Conservation (phyloP, 2,888 invertebrate species). For the Bellardia pandia region DNA sequence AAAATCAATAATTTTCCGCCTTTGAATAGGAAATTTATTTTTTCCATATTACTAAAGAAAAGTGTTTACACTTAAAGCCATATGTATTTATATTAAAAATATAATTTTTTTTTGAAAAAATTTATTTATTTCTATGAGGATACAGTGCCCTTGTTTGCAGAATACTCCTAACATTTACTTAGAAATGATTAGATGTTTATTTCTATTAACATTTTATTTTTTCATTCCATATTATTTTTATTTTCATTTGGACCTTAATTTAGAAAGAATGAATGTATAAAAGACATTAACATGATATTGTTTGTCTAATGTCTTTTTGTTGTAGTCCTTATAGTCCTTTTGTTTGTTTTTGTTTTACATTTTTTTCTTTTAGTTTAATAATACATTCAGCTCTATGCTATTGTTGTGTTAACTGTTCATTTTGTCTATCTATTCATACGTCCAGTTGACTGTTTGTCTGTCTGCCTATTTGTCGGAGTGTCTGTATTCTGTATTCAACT, state of each 20-base stretch:
- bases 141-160: background rate
- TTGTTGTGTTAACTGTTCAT: slow-evolving; percentile 28
- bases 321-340: slow-evolving; percentile 18
- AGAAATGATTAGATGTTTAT: slow-evolving; percentile 25
- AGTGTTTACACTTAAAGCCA: too few relatives aligned
- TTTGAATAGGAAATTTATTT: too few relatives aligned
- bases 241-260: slow-evolving; percentile 1
- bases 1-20: too few relatives aligned
- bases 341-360: slow-evolving; percentile 27
- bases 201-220: slow-evolving; percentile 31
- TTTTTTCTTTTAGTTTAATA: slow-evolving; percentile 19
- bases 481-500: background rate
- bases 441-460: background rate
- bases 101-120: too few relatives aligned
- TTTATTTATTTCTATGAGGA: too few relatives aligned
- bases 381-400: slow-evolving; percentile 35
- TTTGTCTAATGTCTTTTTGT: slow-evolving; percentile 44
- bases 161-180: background rate
- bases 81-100: too few relatives aligned
- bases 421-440: background rate
- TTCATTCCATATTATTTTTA: slow-evolving; percentile 11
- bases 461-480: slow-evolving; percentile 24
- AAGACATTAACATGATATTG: slow-evolving; percentile 50
- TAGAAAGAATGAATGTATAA: background rate
- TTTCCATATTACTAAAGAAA: too few relatives aligned